Evolutionary conservation across 1,140 invertebrate species (phyloP).

Genomic region (Sweltsa coloradensis): DNA sequence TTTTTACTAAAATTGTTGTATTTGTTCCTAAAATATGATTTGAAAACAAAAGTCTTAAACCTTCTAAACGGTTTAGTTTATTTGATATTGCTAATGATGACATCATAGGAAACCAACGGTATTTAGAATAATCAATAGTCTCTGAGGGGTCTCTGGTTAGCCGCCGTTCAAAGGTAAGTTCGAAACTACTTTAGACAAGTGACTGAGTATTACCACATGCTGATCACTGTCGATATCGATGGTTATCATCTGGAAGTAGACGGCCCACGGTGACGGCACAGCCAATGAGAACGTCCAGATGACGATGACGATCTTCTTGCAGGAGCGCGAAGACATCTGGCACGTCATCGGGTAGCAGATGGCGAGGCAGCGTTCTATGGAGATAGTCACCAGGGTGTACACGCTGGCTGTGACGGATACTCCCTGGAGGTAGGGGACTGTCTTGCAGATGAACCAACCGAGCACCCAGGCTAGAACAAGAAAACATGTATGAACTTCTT

Average conservation of each 20-base stretch:
- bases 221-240: conserved; percentile 23
- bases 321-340: conserved; percentile 36
- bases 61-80: no score
- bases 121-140: not conserved
- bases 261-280: conserved; percentile 43
- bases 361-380: conserved; percentile 43
- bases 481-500: no score
- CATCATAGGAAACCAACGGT: no score
- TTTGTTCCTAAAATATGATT: no score
- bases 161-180: not conserved
- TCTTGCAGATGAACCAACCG: conserved; percentile 44
- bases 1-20: no score
- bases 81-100: no score
- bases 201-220: conserved; percentile 19
- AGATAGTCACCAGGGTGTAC: conserved; percentile 47
- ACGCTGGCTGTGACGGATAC: conserved; percentile 49
- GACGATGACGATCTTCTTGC: conserved; percentile 31
- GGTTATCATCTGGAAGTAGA: conserved; percentile 35
- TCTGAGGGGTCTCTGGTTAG: no score
- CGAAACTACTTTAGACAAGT: not conserved
- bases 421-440: conserved; percentile 46
- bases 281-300: conserved; percentile 42
- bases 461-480: conserved; percentile 43
- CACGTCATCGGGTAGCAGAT: conserved; percentile 42
- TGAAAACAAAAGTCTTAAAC: no score